Base-by-base conservation (phyloP, 2,888 invertebrate species). In the Mimumesa dahlbomi region DNA sequence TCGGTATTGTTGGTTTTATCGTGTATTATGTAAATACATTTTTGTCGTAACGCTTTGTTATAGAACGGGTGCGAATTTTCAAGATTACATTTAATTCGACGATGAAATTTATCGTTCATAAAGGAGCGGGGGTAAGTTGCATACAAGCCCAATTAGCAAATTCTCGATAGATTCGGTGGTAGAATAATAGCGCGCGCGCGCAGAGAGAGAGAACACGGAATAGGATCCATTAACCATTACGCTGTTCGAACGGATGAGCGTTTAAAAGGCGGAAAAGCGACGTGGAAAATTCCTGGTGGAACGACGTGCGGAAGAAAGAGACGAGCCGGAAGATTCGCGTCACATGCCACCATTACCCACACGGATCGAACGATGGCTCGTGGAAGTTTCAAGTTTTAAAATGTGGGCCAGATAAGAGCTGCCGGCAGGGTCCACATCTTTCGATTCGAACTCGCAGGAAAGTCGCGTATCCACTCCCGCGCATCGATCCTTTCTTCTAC, bases 401-500 rank as follows among this genome's bases (percentile, higher is more conserved):
- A 82, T 84, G 82, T 82, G 79, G 74, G 59, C 78, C 73, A 82
- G 83, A 85, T 82, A 82, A 83, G 75, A 75, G 73, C 62, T 52
- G 64, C 64, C 61, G 61, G 66, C 62, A 68, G 57, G 61, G 58
- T 69, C 70, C 79, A 66, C 76, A 76, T 77, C 74, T 75, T 71
- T 70, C 77, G 78, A 79, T 79, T 82, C 70, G 62, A 83, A 83
- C 79, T 83, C 69, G 65, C 67, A 72, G 59, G 63, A 77, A 82
- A 84, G 82, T 84, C 81, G 80, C 73, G 75, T 80, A 75, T 75
- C 75, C 72, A 62, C 70, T 61, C 52, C n/a, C 52, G 54, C 61
- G 61, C 73, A 68, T 74, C 63, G 71, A 79, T 79, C 64, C 67
- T 52, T 63, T 48, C 70, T 58, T 29, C 59, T 61, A 9, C 56